Evolutionary conservation across 2,797 vertebrate species (phyloP), one percentile per base, ranked within the genome.

Genomic region (Meriones psammophilus): DNA sequence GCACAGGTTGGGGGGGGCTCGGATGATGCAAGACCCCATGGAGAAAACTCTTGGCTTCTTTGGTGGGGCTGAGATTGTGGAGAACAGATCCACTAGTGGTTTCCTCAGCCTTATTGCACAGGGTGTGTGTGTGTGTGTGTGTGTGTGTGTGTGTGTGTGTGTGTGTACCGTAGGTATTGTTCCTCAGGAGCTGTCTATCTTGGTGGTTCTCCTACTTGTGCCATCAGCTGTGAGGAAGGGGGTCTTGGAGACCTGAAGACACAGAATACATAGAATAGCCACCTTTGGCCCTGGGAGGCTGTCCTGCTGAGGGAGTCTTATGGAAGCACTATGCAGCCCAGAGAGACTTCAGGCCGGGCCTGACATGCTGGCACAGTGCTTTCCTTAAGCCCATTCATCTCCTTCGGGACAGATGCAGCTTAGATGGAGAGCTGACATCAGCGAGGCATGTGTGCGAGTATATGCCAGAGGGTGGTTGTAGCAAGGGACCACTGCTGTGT

Each of bases 21-120:
- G 56, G 36, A 22, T 1, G 17, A 2, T 10, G 26, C 73, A 5
- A 1, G 30, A n/a, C 60, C 46, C 77, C 24, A 0, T 0, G 77
- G 71, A 71, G 84, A 85, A 60, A 33, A 3, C 0, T 8, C 5
- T 0, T 8, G 12, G 3, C 22, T 39, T 39, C 78, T 54, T 58
- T 18, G 17, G 33, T 28, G 22, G 36, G n/a, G 22, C 3, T 28
- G 78, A 92, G 89, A 26, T 58, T 60, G 0, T 22, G 1, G 58
- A 36, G 60, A 69, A 33, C 24, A n/a, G 58, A 68, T 18, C 8
- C n/a, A 74, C 1, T 42, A 26, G 5, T n/a, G 30, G 12, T 12
- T 46, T 74, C n/a, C 54, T 74, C 56, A 58, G 13, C 56, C 56
- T 58, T 58, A 58, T 58, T 58, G 14, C 17, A 17, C 17, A 58